Conservation (phyloP, 2,888 invertebrate genomes). For the Clanis bilineata region DNA sequence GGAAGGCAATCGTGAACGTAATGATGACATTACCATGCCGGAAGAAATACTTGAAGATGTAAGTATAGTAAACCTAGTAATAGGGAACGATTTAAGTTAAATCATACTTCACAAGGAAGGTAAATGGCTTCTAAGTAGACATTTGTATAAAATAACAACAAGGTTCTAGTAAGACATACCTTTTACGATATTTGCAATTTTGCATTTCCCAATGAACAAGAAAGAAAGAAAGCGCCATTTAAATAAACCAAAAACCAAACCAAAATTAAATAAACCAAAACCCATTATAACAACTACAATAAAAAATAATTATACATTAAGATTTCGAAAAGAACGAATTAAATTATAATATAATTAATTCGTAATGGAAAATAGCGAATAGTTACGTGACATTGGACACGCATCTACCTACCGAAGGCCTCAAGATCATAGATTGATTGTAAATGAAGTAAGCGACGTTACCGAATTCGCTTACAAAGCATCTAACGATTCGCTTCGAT, state of each 20-base stretch:
- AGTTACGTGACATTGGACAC: conserved; percentile 26
- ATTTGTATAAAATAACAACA: background rate
- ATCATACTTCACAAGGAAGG: no score
- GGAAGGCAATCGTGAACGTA: background rate
- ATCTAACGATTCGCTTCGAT: conserved; percentile 8
- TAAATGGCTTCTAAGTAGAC: background rate
- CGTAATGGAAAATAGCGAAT: background rate
- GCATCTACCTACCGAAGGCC: conserved; percentile 20
- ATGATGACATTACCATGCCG: background rate
- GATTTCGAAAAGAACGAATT: background rate
- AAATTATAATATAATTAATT: background rate
- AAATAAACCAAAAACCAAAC: no score
- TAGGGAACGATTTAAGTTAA: no score
- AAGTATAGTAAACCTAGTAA: background rate
- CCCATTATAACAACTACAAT: background rate
- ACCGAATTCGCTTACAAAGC: conserved; percentile 17
- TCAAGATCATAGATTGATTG: conserved; percentile 32
- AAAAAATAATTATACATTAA: background rate
- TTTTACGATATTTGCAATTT: no score
- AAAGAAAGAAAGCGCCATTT: no score
- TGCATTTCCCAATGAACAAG: no score
- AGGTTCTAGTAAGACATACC: no score
- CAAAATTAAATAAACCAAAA: no score
- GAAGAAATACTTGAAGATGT: background rate
- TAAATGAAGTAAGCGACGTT: conserved; percentile 21